Evolutionary conservation across 1,140 invertebrate species (phyloP), one percentile per base, ranked within the genome.

Genomic region (Spodoptera litura): DNA sequence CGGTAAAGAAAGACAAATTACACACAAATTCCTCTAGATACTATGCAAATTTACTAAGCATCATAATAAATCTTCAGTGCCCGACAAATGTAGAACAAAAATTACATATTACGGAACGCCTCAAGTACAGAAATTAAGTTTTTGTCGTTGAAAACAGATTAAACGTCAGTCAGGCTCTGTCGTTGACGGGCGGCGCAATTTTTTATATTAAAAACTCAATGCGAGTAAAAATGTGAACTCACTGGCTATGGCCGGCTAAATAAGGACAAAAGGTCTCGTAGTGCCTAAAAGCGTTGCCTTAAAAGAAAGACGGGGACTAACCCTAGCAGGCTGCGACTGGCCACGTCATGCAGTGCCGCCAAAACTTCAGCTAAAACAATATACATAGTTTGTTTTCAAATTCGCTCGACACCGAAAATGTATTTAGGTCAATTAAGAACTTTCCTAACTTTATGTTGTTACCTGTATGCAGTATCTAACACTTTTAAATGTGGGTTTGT

Each of bases 191-290:
- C 20, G 35, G 27, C 20, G 49, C 31, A 44, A 38, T 64, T 56
- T 77, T 66, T 77, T 77, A 56, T 66, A 77, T 66, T 68, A 49
- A 77, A 77, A 77, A 58, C 53, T 76, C 61, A 66, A 77, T 66
- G 61, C 31, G 27, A 53, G 44, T 76, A 20, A 66, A 76, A 76
- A 55, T 76, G 52, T 76, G 52, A 55, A 75, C 35, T 66, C 61
- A 56, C 6, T 66, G 4, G 51, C 44, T n/a, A n/a, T 27, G 15
- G 25, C 20, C 56, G 11, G 25, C 52, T 71, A 56, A 49, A 73
- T 38, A 73, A 44, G 56, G 52, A 49, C 55, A 73, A 73, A 61
- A 74, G 44, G 44, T 27, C 13, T 35, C 61, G n/a, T 25, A 74
- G 38, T 61, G 13, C 72, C 11, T 44, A 44, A 44, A 5, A 35